Conservation (phyloP, 2,113 vertebrate species). For the Passer montanus region DNA sequence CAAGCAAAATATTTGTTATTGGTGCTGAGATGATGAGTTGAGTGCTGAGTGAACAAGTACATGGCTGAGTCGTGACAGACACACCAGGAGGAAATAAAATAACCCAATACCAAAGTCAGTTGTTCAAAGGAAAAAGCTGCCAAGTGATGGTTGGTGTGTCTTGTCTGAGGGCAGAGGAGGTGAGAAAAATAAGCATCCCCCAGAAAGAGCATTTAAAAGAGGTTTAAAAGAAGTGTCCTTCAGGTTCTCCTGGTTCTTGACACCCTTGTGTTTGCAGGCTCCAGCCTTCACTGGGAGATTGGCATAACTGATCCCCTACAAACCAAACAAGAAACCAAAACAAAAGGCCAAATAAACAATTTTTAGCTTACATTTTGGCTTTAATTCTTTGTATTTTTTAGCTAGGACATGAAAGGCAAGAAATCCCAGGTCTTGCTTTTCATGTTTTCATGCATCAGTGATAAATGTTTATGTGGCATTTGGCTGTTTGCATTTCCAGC, state of each 20-base stretch:
- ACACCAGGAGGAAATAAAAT: background rate
- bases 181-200: background rate
- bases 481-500: conserved; percentile 30
- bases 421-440: background rate
- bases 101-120: background rate
- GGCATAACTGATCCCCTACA: background rate
- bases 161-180: background rate
- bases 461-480: background rate
- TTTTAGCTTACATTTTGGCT: background rate
- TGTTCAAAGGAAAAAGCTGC: background rate
- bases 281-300: background rate
- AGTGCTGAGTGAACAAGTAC: background rate
- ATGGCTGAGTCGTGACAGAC: background rate
- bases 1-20: background rate
- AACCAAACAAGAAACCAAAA: background rate
- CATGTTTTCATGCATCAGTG: background rate
- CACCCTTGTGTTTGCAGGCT: background rate
- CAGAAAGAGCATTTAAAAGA: background rate
- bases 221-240: background rate
- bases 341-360: background rate
- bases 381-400: conserved; percentile 5
- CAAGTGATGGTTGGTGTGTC: background rate
- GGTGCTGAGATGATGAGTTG: background rate
- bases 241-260: background rate
- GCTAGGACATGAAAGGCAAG: background rate